These are phyloP conservation scores for Pseudachorutes palmiensis DNA, from an alignment of 1,140 invertebrate species.

Conservation along the genomic window DNA sequence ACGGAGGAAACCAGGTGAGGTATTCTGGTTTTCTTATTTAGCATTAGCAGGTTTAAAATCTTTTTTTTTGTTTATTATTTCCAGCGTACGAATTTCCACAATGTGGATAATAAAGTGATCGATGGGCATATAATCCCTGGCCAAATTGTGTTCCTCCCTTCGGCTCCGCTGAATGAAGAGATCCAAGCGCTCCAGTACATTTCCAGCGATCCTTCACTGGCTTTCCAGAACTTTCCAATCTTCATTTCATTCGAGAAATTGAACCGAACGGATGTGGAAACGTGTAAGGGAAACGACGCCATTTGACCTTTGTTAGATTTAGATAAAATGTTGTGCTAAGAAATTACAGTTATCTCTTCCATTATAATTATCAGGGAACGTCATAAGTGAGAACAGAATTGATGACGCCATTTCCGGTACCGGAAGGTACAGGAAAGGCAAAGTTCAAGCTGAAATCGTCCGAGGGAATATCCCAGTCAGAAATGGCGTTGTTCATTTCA, in stretches of 20 bases:
- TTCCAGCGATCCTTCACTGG: background rate
- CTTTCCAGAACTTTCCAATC: constrained; percentile 27
- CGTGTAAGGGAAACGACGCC: constrained; percentile 20
- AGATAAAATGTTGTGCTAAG: background rate
- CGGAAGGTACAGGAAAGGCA: constrained; percentile 61
- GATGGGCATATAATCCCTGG: constrained; percentile 83
- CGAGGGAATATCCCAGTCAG: constrained; percentile 84
- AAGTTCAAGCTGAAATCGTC: constrained; percentile 75
- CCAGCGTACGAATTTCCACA: constrained; percentile 47
- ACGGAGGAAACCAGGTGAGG: constrained; percentile 73
- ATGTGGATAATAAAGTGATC: constrained; percentile 73
- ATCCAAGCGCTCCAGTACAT: background rate
- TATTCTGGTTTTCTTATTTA: constrained; percentile 17
- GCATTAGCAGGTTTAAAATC: constrained; percentile 17
- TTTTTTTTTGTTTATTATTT: constrained; percentile 3
- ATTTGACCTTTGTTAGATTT: background rate
- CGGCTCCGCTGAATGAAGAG: constrained; percentile 54
- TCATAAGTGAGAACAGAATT: constrained; percentile 67
- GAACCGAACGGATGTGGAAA: constrained; percentile 15
- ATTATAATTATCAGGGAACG: constrained; percentile 58
- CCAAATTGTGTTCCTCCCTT: constrained; percentile 73
- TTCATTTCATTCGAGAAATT: constrained; percentile 28
- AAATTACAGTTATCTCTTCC: background rate
- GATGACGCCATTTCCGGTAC: constrained; percentile 58
- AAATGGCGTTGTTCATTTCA: constrained; percentile 86